Base-by-base conservation (phyloP, 2,797 vertebrate genomes). In the Sebastes ruberrimus region DNA sequence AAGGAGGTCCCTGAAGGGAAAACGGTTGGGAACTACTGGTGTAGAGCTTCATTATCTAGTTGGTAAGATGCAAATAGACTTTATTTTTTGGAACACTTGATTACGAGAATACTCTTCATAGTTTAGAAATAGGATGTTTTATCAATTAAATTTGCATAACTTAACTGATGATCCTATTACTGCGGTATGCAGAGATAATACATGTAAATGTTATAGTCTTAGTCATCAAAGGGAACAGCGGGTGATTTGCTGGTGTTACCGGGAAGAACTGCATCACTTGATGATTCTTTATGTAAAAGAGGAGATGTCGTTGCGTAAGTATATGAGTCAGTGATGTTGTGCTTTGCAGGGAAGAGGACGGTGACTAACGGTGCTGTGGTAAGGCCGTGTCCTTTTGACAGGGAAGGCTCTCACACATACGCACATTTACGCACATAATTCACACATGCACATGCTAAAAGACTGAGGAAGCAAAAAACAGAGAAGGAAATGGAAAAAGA, bases 261-360 rank as follows among this genome's bases (percentile, higher is more conserved):
- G 71, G 55, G 18, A 77, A 4, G 5, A 13, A 18, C 8, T 27
- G 59, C 27, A 72, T 33, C 32, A 67, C 22, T 67, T 7, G 4
- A 14, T 30, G 18, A 68, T 46, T 78, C 22, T 60, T 84, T 75
- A 70, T 64, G 32, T 65, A 82, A 85, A 49, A 65, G 42, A 49
- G 59, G 35, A 69, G 18, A 75, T 68, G 60, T 38, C 5, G 42
- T 83, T 90, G 83, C 10, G 1, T 75, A 90, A 86, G 74, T 7
- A 83, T 84, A 33, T 90, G 87, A 90, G 64, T 92, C 87, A 90
- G 61, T 69, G 72, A 59, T 53, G 60, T 35, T 64, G 64, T 67
- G 74, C 49, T 73, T 70, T 80, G 61, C 42, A 28, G 56, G 18
- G 32, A 69, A 78, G 72, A 71, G 28, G 38, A n/a, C 65, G 32